Percentiles rank a stretch among this genome's conserved stretches.
These are phyloP conservation scores for Hetaerina titia DNA, from an alignment of 2,888 invertebrate species.

Conservation along the genomic window DNA sequence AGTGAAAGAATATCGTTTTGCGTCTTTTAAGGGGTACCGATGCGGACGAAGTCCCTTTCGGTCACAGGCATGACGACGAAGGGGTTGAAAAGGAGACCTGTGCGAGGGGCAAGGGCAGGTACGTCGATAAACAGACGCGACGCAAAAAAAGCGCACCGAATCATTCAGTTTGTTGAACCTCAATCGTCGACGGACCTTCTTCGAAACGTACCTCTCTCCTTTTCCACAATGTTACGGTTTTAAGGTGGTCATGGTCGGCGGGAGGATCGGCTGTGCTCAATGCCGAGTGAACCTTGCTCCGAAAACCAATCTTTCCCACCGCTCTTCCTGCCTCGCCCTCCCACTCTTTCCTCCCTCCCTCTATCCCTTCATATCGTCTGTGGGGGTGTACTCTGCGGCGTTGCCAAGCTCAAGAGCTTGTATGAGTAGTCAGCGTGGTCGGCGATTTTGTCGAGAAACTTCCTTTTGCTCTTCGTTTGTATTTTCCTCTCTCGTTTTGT, in stretches of 20 bases:
- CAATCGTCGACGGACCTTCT: neutral
- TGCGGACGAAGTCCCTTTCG: too few relatives aligned
- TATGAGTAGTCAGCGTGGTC: neutral
- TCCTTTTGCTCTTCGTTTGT: neutral
- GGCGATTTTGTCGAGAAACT: neutral
- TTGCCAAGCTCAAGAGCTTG: neutral
- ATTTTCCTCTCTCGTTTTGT: too few relatives aligned
- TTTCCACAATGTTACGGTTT: neutral
- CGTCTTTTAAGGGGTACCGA: too few relatives aligned
- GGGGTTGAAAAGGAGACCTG: neutral
- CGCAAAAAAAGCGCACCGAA: neutral
- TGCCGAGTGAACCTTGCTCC: neutral
- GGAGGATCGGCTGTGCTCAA: neutral
- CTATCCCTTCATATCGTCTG: constrained; percentile 5
- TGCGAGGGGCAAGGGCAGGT: neutral
- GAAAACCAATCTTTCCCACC: neutral
- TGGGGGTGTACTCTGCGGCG: constrained; percentile 12
- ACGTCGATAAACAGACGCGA: neutral
- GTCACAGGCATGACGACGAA: neutral
- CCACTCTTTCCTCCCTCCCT: neutral
- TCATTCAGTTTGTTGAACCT: neutral
- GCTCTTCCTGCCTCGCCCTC: neutral
- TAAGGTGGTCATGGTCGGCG: neutral
- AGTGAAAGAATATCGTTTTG: too few relatives aligned
- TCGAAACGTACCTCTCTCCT: neutral